These are phyloP conservation scores for Gibbula magus DNA, from an alignment of 2,888 invertebrate species.

Conservation along the genomic window DNA sequence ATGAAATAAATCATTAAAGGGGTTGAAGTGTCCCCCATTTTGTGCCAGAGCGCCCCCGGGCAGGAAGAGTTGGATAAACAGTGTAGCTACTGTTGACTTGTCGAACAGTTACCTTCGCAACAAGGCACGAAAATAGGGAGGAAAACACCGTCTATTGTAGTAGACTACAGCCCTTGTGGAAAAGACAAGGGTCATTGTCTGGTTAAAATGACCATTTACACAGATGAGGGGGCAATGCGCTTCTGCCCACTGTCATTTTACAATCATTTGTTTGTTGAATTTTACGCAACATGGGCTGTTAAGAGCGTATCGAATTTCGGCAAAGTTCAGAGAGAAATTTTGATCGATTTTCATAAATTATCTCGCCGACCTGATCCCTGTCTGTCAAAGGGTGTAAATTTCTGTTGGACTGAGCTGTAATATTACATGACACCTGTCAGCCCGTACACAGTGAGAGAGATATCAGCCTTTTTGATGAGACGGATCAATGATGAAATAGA, in stretches of 20 bases:
- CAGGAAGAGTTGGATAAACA: background rate
- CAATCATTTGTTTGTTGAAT: background rate
- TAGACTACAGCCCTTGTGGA: no score
- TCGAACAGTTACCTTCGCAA: background rate
- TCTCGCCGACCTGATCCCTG: background rate
- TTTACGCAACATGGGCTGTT: conserved; percentile 3
- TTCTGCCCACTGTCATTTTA: no score
- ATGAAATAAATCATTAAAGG: conserved; percentile 22
- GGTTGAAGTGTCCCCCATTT: background rate
- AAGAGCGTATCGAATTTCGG: background rate
- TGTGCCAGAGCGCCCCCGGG: background rate
- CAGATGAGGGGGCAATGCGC: no score
- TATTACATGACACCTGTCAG: conserved; percentile 9
- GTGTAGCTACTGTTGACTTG: conserved; percentile 7
- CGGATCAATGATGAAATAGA: background rate
- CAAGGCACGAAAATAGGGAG: background rate
- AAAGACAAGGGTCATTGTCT: no score
- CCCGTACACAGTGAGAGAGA: background rate
- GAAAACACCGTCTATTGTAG: background rate
- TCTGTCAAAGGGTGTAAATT: conserved; percentile 21
- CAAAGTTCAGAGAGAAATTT: background rate
- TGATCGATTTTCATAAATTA: conserved; percentile 23
- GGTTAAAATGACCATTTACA: no score
- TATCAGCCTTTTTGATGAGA: conserved; percentile 8
- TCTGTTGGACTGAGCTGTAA: background rate